phyloP scores from a whole-genome alignment of 2,888 invertebrate species.

The Parasteatoda lunata region DNA sequence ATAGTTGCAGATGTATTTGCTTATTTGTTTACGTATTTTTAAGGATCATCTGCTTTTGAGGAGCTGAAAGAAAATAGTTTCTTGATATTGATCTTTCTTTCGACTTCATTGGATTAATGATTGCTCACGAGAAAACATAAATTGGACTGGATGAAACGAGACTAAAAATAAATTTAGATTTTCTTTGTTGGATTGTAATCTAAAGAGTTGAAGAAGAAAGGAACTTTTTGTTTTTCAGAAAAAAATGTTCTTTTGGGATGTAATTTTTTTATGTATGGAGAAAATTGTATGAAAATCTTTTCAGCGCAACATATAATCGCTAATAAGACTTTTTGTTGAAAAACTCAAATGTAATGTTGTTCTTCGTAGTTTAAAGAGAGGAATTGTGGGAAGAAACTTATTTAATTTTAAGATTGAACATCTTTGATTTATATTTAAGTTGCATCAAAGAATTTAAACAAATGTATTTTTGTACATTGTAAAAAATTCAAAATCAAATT shows the following conservation, averaged over 20 bases:
- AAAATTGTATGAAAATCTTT: too few species aligned
- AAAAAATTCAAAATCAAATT: too few species aligned
- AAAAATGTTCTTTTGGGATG: too few species aligned
- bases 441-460: too few species aligned
- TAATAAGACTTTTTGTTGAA: background rate
- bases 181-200: constrained; percentile 13
- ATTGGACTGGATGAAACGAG: constrained; percentile 26
- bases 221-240: too few species aligned
- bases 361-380: background rate
- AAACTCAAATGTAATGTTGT: background rate
- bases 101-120: constrained; percentile 60
- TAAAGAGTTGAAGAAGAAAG: background rate
- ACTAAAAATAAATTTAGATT: constrained; percentile 57
- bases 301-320: too few species aligned
- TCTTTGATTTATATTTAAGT: too few species aligned
- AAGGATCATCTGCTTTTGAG: constrained; percentile 26
- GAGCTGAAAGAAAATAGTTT: constrained; percentile 55
- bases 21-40: constrained; percentile 21
- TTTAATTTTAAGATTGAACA: too few species aligned
- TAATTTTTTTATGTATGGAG: too few species aligned
- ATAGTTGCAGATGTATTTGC: background rate
- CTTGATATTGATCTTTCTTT: constrained; percentile 46
- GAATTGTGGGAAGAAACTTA: too few species aligned
- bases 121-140: constrained; percentile 17
- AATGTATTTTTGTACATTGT: too few species aligned